Evolutionary conservation across 2,797 vertebrate species (phyloP).

Genomic region (Lepilemur septentrionalis): DNA sequence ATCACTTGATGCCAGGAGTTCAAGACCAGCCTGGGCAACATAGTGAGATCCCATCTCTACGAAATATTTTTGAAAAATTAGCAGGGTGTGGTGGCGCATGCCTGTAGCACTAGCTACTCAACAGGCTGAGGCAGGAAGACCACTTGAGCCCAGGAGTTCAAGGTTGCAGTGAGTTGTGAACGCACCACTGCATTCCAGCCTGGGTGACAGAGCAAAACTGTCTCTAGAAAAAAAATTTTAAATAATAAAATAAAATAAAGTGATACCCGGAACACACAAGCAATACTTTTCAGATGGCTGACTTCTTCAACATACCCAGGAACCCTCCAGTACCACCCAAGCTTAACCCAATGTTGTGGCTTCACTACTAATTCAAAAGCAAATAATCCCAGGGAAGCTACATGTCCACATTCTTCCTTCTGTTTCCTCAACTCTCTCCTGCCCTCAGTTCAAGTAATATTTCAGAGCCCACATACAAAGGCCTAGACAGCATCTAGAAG

Average conservation of each 20-base stretch:
- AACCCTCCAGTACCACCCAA: background rate
- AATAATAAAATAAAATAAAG: background rate
- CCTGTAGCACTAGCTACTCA: background rate
- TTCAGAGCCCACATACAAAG: background rate
- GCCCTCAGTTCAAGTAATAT: background rate
- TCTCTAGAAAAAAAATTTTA: background rate
- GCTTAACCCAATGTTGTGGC: background rate
- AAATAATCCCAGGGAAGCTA: background rate
- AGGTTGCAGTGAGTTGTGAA: background rate
- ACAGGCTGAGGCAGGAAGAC: background rate
- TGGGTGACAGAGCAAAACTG: background rate
- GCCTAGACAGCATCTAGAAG: background rate
- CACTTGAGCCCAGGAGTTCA: background rate
- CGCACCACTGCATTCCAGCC: background rate
- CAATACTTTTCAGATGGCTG: background rate
- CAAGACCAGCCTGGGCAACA: background rate
- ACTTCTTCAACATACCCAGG: background rate
- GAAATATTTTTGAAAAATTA: background rate
- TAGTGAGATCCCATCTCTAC: background rate
- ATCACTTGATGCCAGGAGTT: no score
- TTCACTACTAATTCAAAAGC: background rate
- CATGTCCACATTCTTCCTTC: background rate
- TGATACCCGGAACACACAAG: background rate
- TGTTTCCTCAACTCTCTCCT: background rate
- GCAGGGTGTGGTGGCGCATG: background rate